Evolutionary conservation across 2,888 invertebrate species (phyloP).

Genomic region (Leuctra nigra): DNA sequence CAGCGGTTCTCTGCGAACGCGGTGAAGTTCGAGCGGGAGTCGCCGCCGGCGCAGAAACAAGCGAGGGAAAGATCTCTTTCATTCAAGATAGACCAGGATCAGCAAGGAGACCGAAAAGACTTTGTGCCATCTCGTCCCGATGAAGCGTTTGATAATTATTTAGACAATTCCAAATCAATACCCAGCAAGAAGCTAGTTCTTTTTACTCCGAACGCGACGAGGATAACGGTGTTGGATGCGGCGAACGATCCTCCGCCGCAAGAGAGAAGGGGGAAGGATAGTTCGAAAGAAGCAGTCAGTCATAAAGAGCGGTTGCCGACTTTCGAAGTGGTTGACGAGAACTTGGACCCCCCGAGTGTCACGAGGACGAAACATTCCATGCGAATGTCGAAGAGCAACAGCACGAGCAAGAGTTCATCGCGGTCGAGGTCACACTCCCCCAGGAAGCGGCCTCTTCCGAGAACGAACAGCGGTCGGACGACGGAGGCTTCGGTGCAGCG

Average conservation of each 20-base stretch:
- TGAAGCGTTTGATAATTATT: neutral
- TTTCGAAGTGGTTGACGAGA: neutral
- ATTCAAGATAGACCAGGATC: neutral
- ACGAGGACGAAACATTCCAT: neutral
- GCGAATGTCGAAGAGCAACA: neutral
- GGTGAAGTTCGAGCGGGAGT: too few species aligned
- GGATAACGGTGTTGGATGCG: neutral
- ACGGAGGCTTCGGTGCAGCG: too few species aligned
- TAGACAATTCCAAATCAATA: neutral
- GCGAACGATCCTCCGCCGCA: neutral
- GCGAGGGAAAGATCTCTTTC: too few species aligned
- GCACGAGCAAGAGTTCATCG: neutral
- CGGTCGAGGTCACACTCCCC: neutral
- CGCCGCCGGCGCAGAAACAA: too few species aligned
- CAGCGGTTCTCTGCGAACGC: too few species aligned
- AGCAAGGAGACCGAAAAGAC: neutral
- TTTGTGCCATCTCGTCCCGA: neutral
- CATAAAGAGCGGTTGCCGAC: neutral
- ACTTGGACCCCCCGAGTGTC: neutral
- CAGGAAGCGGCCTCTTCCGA: too few species aligned
- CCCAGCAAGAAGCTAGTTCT: neutral
- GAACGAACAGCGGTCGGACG: too few species aligned
- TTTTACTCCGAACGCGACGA: neutral
- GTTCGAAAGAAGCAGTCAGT: neutral
- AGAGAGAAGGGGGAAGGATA: neutral